Conservation (phyloP, 1,140 invertebrate species). For the Neocloeon triangulifer region DNA sequence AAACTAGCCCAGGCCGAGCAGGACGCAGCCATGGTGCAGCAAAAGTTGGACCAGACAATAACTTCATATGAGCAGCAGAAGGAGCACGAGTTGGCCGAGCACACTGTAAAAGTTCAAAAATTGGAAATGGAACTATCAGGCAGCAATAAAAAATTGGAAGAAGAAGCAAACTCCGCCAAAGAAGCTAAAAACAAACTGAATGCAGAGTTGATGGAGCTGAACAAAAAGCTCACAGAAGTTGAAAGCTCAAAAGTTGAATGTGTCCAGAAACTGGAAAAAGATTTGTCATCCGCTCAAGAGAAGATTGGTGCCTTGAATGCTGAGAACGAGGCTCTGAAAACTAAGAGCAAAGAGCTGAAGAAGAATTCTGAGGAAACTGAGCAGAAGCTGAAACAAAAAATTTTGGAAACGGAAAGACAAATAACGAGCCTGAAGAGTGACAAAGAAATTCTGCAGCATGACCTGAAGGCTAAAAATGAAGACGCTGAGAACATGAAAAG, state of each 20-base stretch:
- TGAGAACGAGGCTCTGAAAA: constrained; percentile 11
- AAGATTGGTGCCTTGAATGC: constrained; percentile 10
- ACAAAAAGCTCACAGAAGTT: too few species aligned
- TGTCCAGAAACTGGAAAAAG: constrained; percentile 9
- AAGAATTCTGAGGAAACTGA: constrained; percentile 2
- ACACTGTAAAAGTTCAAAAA: constrained; percentile 11
- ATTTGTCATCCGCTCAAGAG: constrained; percentile 5
- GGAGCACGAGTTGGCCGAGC: constrained; percentile 10
- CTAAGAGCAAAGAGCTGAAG: constrained; percentile 18
- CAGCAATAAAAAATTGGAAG: constrained; percentile 12
- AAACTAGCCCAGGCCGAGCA: constrained; percentile 18
- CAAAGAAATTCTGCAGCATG: too few species aligned
- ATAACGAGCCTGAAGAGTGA: too few species aligned
- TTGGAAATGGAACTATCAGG: constrained; percentile 9
- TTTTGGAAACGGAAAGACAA: not conserved
- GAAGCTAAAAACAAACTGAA: too few species aligned
- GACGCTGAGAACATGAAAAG: too few species aligned
- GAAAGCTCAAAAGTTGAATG: constrained; percentile 8
- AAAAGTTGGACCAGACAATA: constrained; percentile 8
- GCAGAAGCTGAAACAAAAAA: constrained; percentile 5
- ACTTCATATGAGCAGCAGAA: constrained; percentile 9
- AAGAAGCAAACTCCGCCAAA: constrained; percentile 10
- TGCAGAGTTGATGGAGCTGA: too few species aligned
- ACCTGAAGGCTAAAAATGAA: too few species aligned
- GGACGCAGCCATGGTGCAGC: constrained; percentile 20